These are phyloP conservation scores for Thryonomys swinderianus DNA, from an alignment of 2,113 vertebrate species.

Conservation along the genomic window DNA sequence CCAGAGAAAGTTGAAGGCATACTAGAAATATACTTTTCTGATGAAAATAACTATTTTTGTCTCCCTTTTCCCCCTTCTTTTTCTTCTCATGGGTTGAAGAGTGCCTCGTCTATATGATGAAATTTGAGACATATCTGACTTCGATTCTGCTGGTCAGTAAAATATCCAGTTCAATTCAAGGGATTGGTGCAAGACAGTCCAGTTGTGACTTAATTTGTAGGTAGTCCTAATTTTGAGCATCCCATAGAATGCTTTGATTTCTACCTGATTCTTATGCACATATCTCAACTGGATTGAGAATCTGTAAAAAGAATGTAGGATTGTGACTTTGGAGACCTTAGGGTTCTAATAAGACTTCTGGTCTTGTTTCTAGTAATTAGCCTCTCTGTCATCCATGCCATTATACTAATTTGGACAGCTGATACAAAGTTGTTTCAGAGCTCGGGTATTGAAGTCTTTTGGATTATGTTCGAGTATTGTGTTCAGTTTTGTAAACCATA, in stretches of 20 bases:
- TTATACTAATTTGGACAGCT: background rate
- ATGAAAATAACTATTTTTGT: background rate
- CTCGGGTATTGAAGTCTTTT: background rate
- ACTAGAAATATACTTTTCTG: constrained; percentile 20
- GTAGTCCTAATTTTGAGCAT: constrained; percentile 6
- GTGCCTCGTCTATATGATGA: background rate
- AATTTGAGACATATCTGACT: background rate
- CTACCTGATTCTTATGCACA: background rate
- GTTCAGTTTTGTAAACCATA: background rate
- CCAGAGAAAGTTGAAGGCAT: constrained; percentile 2
- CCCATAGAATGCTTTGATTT: background rate
- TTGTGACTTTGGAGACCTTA: background rate
- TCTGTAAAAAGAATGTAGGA: background rate
- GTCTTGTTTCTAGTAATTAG: background rate
- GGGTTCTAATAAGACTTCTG: background rate
- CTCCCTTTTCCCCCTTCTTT: background rate
- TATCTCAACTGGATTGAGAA: background rate
- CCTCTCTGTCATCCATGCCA: background rate
- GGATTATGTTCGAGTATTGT: background rate
- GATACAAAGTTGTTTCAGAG: background rate
- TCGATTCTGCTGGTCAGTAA: background rate
- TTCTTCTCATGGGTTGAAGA: background rate
- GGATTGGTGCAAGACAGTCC: background rate
- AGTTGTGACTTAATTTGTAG: background rate
- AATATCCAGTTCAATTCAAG: background rate